Evolutionary conservation across 2,797 vertebrate species (phyloP), one percentile per base, ranked within the genome.

Genomic region (Enoplosus armatus): DNA sequence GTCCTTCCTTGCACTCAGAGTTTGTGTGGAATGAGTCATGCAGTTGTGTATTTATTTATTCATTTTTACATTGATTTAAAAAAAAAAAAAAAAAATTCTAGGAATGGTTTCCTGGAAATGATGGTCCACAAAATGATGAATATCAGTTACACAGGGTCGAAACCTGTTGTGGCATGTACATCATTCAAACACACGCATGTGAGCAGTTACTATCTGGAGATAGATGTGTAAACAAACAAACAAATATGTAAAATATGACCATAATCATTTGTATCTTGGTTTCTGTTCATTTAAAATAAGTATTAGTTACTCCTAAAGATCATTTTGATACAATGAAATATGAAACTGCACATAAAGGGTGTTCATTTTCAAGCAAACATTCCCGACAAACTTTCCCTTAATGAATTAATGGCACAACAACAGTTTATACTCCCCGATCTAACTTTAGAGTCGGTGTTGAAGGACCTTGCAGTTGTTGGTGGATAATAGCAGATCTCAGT

Each of bases 301-400:
- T 72, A 54, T 10, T 1, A 26, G 60, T 31, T 47, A 6, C n/a
- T 11, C 4, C 7, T 14, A 5, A 43, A 43, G 26, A 24, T 53
- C 15, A 8, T 45, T 47, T 65, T 33, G 27, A 54, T 15, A 1
- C 3, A 22, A 6, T 56, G 7, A 45, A n/a, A 33, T 43, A 18
- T 22, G 43, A n/a, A 33, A 60, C 14, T 72, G 41, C 18, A 24
- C n/a, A 24, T n/a, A 77, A 60, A 43, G 59, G 54, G 33, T 80
- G 66, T 80, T 87, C 12, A 77, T 81, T 83, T 80, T 72, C 48
- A 74, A 41, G 37, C 58, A 72, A 64, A 77, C 60, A 61, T 70
- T 72, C 26, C 37, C 14, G 0, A 31, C 29, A 73, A 77, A 62
- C 51, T 24, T 24, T 65, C 14, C 14, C 80, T 51, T 72, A 81